Conservation (phyloP, 92 coral and sea anemone species). For the Virgularia gustaviana region DNA sequence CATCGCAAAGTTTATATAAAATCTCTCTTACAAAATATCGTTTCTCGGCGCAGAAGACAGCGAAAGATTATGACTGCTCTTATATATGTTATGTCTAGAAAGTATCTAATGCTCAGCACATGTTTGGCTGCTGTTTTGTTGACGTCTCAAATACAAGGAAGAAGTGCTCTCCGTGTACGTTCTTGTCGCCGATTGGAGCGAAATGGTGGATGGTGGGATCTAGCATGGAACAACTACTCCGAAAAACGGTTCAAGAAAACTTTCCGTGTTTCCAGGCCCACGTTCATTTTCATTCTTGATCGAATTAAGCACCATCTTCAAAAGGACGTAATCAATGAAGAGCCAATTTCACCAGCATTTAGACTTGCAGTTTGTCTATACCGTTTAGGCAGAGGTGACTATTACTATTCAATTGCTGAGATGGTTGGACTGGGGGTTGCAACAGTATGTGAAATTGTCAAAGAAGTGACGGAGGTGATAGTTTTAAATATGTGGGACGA, state of each 20-base stretch:
- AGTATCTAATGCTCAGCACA: too few relatives aligned
- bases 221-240: conserved; percentile 13
- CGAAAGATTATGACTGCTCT: too few relatives aligned
- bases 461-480: conserved; percentile 30
- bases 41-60: too few relatives aligned
- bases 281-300: conserved; percentile 28
- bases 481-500: conserved; percentile 41
- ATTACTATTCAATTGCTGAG: conserved; percentile 36
- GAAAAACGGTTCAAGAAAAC: conserved; percentile 29
- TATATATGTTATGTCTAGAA: too few relatives aligned
- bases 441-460: conserved; percentile 39
- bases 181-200: conserved; percentile 6
- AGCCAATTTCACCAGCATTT: conserved; percentile 34
- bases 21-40: too few relatives aligned
- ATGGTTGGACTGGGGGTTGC: conserved; percentile 32
- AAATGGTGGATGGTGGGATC: conserved; percentile 36
- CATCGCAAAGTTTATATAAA: too few relatives aligned
- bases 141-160: too few relatives aligned
- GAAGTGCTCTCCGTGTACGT: too few relatives aligned
- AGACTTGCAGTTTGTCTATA: conserved; percentile 26
- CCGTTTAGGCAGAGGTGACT: conserved; percentile 36
- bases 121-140: too few relatives aligned
- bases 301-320: conserved; percentile 35
- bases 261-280: conserved; percentile 38
- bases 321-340: conserved; percentile 21